phyloP scores from a whole-genome alignment of 2,113 vertebrate genomes.

The Genyomyrus donnyi region DNA sequence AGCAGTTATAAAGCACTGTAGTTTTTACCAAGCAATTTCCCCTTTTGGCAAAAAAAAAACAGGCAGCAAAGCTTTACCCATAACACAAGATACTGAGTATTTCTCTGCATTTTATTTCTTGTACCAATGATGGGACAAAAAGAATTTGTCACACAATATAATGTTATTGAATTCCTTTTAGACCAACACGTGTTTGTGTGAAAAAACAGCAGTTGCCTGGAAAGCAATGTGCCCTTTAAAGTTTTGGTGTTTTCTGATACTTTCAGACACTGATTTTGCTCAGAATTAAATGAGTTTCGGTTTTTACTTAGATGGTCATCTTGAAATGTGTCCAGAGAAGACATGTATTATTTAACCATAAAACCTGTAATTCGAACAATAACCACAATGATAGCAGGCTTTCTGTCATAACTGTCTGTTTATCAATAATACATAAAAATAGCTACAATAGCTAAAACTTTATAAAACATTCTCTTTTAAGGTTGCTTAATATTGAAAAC shows the following conservation, averaged over 20 bases:
- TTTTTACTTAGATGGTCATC: not conserved
- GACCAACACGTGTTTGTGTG: not conserved
- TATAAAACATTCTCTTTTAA: not conserved
- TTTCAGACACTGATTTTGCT: not conserved
- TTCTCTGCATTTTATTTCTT: not conserved
- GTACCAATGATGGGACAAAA: not conserved
- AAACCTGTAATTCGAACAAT: not conserved
- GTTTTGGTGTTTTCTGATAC: not conserved
- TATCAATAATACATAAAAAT: not conserved
- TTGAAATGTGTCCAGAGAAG: not conserved
- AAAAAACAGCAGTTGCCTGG: not conserved
- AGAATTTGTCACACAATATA: not conserved
- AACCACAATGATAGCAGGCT: not conserved
- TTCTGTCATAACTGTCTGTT: not conserved
- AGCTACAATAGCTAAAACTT: not conserved
- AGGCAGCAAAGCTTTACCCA: not conserved
- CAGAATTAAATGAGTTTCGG: not conserved
- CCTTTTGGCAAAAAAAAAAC: not conserved
- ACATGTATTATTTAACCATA: not conserved
- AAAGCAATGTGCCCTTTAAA: not conserved
- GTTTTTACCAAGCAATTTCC: not conserved
- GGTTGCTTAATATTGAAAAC: not conserved
- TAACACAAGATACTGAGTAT: not conserved
- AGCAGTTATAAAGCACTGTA: constrained; percentile 14
- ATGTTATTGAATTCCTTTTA: not conserved